Base-by-base conservation (phyloP, 2,797 vertebrate species). In the Myoxocephalus aenaeus region DNA sequence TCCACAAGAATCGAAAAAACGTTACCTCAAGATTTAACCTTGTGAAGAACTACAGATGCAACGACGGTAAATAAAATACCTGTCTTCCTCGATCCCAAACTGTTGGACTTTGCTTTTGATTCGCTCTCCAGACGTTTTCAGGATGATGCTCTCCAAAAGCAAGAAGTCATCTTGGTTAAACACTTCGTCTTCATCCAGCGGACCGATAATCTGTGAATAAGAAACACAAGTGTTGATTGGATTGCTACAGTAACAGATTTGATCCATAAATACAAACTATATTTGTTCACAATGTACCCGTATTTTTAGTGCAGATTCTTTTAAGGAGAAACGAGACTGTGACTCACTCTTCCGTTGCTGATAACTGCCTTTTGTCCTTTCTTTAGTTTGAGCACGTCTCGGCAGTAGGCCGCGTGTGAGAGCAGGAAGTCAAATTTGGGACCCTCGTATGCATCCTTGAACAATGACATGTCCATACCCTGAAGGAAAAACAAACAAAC, bases 121-220 rank as follows among this genome's bases (percentile, higher is more conserved):
- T 90, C 96, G 96, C 90, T 99, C 97, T 59, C 97, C 98, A 0
- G 98, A 99, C 0, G 98, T 99, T 92, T 98, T 99, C 14, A 98
- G 81, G 80, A 99, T 97, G 86, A 99, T 97, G 89, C 96, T 99
- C 92, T 99, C 98, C 81, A 99, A 84, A 25, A 99, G 96, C 79
- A 98, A 96, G 87, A 99, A 99, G 92, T 99, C 98, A 2, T 99
- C 98, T 86, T 99, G 98, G 90, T 99, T 99, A 87, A 99, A 99
- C 79, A 98, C 92, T 90, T 99, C 98, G 6, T 89, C 92, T 18
- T 97, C 95, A 50, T 96, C 96, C 84, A 99, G 92, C 0, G 98
- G 98, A 50, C 98, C 98, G 80, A 99, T 97, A 80, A 99, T 94
- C 98, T 99, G 90, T 12, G 70, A 42, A 66, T n/a, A 58, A 65